These are phyloP conservation scores for Chaenocephalus aceratus DNA, from an alignment of 2,113 vertebrate species.

Conservation along the genomic window DNA sequence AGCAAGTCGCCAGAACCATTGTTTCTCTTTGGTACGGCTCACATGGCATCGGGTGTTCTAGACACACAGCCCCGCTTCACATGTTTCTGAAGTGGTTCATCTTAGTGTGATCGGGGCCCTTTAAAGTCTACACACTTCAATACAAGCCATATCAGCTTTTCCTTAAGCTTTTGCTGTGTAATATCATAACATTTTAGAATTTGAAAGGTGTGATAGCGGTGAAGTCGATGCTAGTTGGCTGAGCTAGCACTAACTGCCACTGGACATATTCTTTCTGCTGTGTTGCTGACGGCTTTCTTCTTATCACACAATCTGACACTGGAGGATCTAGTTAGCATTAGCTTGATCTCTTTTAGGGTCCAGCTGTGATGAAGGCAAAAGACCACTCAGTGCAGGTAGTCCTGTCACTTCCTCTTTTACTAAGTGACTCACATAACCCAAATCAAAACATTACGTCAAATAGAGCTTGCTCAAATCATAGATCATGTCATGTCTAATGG, in stretches of 20 bases:
- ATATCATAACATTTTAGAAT: background rate
- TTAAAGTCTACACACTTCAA: background rate
- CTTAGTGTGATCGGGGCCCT: no score
- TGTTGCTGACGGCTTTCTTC: background rate
- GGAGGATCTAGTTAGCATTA: background rate
- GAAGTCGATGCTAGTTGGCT: background rate
- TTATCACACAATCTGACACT: no score
- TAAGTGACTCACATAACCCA: background rate
- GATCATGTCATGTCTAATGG: no score
- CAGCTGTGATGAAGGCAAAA: background rate
- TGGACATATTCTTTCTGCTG: background rate
- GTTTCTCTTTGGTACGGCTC: no score
- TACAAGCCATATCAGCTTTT: background rate
- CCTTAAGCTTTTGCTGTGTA: no score
- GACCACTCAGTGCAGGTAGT: background rate
- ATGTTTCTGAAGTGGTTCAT: no score
- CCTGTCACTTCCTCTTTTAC: background rate
- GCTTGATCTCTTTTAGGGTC: background rate
- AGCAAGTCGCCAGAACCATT: no score
- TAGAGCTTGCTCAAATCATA: no score
- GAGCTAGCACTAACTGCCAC: background rate
- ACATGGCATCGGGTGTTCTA: no score
- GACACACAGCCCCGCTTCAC: no score
- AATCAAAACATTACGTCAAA: background rate
- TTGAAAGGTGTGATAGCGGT: background rate